These are phyloP conservation scores for Teleogryllus oceanicus DNA, from an alignment of 2,888 invertebrate species.

Conservation along the genomic window DNA sequence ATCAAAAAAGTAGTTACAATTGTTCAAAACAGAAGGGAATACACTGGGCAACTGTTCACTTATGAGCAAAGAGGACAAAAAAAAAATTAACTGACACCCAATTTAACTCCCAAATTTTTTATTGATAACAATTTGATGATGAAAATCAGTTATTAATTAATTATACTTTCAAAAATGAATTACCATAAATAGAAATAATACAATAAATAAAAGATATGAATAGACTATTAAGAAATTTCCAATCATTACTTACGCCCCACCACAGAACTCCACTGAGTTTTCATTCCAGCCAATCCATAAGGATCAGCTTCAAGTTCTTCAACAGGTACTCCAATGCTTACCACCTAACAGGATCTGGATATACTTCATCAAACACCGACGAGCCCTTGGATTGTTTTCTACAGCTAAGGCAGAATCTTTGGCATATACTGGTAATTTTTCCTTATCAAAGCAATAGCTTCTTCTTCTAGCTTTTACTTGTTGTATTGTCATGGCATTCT, in stretches of 20 bases:
- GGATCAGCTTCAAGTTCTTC: slow-evolving; percentile 86
- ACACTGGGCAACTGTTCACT: no score
- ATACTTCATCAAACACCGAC: slow-evolving; percentile 98
- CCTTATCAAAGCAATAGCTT: slow-evolving; percentile 71
- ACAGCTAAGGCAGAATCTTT: slow-evolving; percentile 77
- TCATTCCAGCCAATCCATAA: slow-evolving; percentile 67
- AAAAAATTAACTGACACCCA: no score
- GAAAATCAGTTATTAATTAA: no score
- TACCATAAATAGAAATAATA: background rate
- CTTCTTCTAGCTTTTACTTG: slow-evolving; percentile 84
- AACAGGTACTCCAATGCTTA: slow-evolving; percentile 90
- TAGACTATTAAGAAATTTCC: background rate
- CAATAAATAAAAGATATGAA: background rate
- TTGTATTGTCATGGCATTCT: slow-evolving; percentile 77
- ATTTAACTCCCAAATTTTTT: no score
- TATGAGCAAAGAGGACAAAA: no score
- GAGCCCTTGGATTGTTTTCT: slow-evolving; percentile 87
- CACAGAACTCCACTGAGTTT: slow-evolving; percentile 99
- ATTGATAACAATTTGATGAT: no score
- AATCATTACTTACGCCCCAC: slow-evolving; percentile 73
- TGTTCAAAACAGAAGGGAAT: no score
- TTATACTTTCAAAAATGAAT: background rate
- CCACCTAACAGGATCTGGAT: slow-evolving; percentile 95
- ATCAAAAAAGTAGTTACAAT: no score
- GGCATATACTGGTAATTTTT: slow-evolving; percentile 80